These are phyloP conservation scores for Caretta caretta DNA, from an alignment of 2,113 vertebrate species.

Conservation along the genomic window DNA sequence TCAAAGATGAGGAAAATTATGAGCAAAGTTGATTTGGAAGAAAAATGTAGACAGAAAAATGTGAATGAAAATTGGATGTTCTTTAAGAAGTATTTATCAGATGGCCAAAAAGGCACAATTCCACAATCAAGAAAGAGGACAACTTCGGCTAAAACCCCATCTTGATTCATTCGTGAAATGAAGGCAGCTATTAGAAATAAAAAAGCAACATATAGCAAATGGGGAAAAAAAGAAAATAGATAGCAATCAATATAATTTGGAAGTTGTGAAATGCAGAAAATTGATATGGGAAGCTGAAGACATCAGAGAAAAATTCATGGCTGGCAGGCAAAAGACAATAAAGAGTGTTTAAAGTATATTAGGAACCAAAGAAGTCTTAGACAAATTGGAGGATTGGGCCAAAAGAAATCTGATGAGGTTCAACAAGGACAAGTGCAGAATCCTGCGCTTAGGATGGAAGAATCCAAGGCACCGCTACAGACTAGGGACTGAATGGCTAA, in stretches of 20 bases:
- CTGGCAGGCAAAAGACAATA: background rate
- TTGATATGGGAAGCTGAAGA: conserved; percentile 4
- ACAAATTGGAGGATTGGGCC: too few species aligned
- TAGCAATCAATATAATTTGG: conserved; percentile 39
- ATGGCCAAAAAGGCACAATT: background rate
- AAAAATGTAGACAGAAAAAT: conserved; percentile 44
- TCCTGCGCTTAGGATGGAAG: too few species aligned
- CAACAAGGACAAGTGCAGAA: too few species aligned
- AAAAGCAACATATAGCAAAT: conserved; percentile 1
- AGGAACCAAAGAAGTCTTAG: background rate
- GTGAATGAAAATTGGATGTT: conserved; percentile 51
- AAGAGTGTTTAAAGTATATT: background rate
- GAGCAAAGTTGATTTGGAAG: conserved; percentile 7
- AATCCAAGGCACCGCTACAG: too few species aligned
- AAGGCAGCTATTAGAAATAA: conserved; percentile 60
- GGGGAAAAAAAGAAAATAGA: background rate
- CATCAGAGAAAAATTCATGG: background rate
- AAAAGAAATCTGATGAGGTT: too few species aligned
- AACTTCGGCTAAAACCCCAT: conserved; percentile 51
- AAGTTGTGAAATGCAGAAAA: conserved; percentile 8
- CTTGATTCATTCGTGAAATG: conserved; percentile 44
- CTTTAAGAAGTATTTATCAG: conserved; percentile 11
- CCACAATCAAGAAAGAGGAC: conserved; percentile 49
- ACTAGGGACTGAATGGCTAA: too few species aligned
- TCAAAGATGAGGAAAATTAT: conserved; percentile 50